Evolutionary conservation across 2,888 invertebrate species (phyloP).

Genomic region (Nineta flava): DNA sequence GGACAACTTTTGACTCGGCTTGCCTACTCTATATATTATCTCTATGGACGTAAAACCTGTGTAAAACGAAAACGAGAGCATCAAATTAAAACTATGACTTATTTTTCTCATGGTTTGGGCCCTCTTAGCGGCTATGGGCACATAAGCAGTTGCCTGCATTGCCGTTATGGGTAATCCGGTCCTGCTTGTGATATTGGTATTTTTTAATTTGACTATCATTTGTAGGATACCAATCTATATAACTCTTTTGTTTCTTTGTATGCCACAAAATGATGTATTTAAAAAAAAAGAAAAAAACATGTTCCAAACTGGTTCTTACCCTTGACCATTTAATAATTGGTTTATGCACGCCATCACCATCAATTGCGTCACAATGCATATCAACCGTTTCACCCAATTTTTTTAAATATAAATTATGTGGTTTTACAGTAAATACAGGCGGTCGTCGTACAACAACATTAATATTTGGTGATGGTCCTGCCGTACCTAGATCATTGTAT

Average conservation of each 20-base stretch:
- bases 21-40: too few relatives aligned
- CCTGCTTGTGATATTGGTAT: too few relatives aligned
- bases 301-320: constrained; percentile 26
- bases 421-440: constrained; percentile 65
- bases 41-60: too few relatives aligned
- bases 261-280: background rate
- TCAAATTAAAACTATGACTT: too few relatives aligned
- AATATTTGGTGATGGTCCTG: constrained; percentile 70
- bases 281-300: background rate
- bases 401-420: constrained; percentile 69
- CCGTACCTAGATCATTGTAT: constrained; percentile 74
- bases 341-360: constrained; percentile 46
- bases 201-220: too few relatives aligned
- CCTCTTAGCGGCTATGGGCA: too few relatives aligned
- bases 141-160: too few relatives aligned
- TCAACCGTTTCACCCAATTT: constrained; percentile 64
- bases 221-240: background rate
- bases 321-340: constrained; percentile 53
- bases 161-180: too few relatives aligned
- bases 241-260: too few relatives aligned
- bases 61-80: too few relatives aligned
- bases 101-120: too few relatives aligned
- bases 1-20: too few relatives aligned
- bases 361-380: constrained; percentile 66
- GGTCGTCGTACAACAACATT: constrained; percentile 73